phyloP scores from a whole-genome alignment of 23 tunicate genomes.

The Ciona savignyi region DNA sequence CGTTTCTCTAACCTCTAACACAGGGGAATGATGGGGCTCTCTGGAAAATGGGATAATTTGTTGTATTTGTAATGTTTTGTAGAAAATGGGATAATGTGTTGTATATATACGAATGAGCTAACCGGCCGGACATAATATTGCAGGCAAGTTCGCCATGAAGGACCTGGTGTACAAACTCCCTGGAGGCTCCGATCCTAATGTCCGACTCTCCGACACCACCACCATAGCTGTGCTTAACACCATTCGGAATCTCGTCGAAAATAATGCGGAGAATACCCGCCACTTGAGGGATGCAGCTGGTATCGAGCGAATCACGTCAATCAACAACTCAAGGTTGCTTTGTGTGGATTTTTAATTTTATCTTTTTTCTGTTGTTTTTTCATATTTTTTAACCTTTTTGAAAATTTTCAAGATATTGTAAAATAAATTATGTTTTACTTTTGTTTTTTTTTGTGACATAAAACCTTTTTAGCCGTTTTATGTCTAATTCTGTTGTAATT shows the following conservation, averaged over 20 bases:
- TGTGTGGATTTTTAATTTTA: not conserved
- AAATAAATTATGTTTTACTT: too few relatives aligned
- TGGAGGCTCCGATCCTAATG: constrained; percentile 62
- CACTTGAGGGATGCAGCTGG: constrained; percentile 77
- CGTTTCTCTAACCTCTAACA: too few relatives aligned
- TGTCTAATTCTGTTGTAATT: too few relatives aligned
- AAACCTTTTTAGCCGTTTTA: too few relatives aligned
- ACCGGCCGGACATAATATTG: too few relatives aligned
- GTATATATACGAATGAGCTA: too few relatives aligned
- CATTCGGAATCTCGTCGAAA: constrained; percentile 63
- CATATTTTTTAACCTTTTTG: not conserved
- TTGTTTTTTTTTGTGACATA: too few relatives aligned
- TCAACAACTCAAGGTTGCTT: constrained; percentile 63
- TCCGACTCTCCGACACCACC: constrained; percentile 62
- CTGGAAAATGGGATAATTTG: too few relatives aligned
- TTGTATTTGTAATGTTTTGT: too few relatives aligned
- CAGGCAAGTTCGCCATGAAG: constrained; percentile 93
- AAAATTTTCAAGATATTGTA: too few relatives aligned
- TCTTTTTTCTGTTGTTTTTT: not conserved
- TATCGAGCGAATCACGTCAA: constrained; percentile 78
- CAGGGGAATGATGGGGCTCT: too few relatives aligned
- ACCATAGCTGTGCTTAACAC: constrained; percentile 88
- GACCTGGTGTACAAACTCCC: constrained; percentile 89
- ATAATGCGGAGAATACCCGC: constrained; percentile 44
- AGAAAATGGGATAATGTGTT: too few relatives aligned